Evolutionary conservation across 2,888 invertebrate genomes (phyloP), one percentile per base, ranked within the genome.

Genomic region (Notodonta dromedarius): DNA sequence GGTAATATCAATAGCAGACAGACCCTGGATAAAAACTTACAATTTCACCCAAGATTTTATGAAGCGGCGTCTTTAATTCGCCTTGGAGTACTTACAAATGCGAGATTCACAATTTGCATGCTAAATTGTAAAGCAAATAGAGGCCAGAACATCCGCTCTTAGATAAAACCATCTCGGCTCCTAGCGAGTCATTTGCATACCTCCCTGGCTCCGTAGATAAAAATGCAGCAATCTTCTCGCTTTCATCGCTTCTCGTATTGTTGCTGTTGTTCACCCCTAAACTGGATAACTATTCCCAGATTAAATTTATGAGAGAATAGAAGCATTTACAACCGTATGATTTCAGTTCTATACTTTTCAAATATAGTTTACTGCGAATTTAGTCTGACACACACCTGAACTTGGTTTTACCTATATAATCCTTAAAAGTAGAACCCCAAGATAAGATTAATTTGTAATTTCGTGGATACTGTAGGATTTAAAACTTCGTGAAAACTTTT

Each of bases 41-140:
- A 56, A 24, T 56, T 24, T 42, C 70, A 68, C 64, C 60, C 60
- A 79, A 81, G 83, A 84, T 83, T 85, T 85, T 78, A 85, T 85
- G 79, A 84, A 81, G 78, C 78, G 77, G 74, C 69, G 75, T 76
- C 77, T 86, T 83, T 86, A 83, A 85, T 86, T 87, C 78, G 77
- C 77, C 80, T 83, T 77, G 67, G 71, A 82, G 77, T 82, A 84
- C 84, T 83, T 82, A 84, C 79, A 82, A 86, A 85, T 81, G 80
- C 83, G 80, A 82, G 83, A 77, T 80, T 79, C 76, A 79, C 81
- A 83, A 87, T 89, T 88, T 87, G 85, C 88, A 89, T 88, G 85
- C 81, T 85, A 88, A 88, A 88, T 88, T 88, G 82, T 82, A 85
- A 87, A 84, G 79, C 83, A 87, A 88, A 89, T 85, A 85, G 78